These are phyloP conservation scores for Drosophila pseudotalamancana DNA, from an alignment of 2,888 invertebrate species.

Conservation along the genomic window DNA sequence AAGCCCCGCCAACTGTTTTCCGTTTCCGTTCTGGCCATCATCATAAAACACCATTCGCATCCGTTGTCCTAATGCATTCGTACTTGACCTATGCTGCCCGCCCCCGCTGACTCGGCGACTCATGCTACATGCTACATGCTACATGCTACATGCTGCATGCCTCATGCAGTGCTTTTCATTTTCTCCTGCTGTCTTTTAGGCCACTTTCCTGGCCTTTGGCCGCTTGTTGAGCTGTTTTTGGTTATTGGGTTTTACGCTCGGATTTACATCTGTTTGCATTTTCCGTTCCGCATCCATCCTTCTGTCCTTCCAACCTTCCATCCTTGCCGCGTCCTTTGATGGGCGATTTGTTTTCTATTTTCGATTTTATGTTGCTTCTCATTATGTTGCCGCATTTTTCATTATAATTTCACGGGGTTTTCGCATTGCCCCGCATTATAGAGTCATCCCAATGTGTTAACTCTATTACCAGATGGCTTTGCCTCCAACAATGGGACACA, in stretches of 20 bases:
- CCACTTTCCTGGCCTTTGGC: constrained; percentile 40
- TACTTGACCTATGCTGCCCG: constrained; percentile 64
- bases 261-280: constrained; percentile 81
- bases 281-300: constrained; percentile 24
- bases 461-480: constrained; percentile 50
- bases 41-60: constrained; percentile 23
- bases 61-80: constrained; percentile 47
- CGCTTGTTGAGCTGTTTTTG: constrained; percentile 51
- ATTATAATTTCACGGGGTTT: constrained; percentile 41
- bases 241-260: constrained; percentile 70
- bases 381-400: constrained; percentile 47
- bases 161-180: constrained; percentile 71
- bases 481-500: background rate
- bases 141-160: constrained; percentile 13
- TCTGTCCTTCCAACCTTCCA: no score
- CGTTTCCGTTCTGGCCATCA: constrained; percentile 62
- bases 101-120: constrained; percentile 56
- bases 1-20: constrained; percentile 68
- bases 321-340: constrained; percentile 41
- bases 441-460: constrained; percentile 37
- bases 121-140: background rate
- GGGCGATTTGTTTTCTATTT: constrained; percentile 68
- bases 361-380: constrained; percentile 32
- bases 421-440: constrained; percentile 20
- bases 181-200: constrained; percentile 34